Conservation (phyloP, 2,113 vertebrate genomes). For the Labeo rohita region DNA sequence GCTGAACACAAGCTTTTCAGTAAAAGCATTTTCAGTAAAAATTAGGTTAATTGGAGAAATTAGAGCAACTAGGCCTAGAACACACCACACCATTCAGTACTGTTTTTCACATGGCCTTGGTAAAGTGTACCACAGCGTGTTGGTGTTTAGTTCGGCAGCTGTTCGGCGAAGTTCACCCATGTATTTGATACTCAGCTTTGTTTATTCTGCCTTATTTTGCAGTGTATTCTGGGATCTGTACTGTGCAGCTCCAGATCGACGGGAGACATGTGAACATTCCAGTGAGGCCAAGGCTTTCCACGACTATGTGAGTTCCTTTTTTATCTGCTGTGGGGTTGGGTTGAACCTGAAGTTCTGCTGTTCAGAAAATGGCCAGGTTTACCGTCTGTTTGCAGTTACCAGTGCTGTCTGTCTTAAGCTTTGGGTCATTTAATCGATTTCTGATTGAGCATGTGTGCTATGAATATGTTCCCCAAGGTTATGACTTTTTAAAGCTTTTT, state of each 20-base stretch:
- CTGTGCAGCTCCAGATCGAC: conserved; percentile 89
- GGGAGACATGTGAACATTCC: conserved; percentile 88
- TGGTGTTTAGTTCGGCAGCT: neutral
- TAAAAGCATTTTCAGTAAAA: neutral
- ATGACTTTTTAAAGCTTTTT: neutral
- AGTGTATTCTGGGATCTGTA: conserved; percentile 95
- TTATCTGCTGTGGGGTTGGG: conserved; percentile 25
- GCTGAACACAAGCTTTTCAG: neutral
- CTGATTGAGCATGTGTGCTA: neutral
- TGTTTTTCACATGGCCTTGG: neutral
- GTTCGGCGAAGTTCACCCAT: neutral
- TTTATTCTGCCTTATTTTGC: conserved; percentile 59
- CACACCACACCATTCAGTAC: neutral
- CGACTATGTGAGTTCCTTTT: conserved; percentile 84
- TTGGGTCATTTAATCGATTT: neutral
- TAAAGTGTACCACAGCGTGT: neutral
- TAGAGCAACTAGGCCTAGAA: neutral
- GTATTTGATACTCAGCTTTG: conserved; percentile 48
- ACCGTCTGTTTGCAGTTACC: neutral
- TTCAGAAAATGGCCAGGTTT: neutral
- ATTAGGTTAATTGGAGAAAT: neutral
- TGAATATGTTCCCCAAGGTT: neutral
- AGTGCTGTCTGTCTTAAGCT: neutral
- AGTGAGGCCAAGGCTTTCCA: conserved; percentile 92
- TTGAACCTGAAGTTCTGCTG: neutral